These are phyloP conservation scores for Euwallacea fornicatus DNA, from an alignment of 1,140 invertebrate species.

Conservation along the genomic window DNA sequence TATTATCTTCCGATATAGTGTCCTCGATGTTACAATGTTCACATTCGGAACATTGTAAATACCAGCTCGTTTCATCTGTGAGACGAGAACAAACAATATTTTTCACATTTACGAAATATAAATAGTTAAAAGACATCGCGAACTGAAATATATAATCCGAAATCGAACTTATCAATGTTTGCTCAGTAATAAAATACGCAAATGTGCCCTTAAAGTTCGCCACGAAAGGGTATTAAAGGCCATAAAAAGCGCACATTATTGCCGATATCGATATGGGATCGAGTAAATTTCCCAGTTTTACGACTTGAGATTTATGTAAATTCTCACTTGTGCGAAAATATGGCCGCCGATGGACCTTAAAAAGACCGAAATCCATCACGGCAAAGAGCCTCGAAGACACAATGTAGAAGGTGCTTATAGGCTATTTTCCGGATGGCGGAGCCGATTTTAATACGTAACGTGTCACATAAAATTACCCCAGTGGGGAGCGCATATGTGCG, in stretches of 20 bases:
- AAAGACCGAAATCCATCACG: slow-evolving; percentile 41
- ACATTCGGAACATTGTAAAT: too few species aligned
- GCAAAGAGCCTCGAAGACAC: slow-evolving; percentile 41
- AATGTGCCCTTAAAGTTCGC: slow-evolving; percentile 23
- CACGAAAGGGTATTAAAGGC: slow-evolving; percentile 14
- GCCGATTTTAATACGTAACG: slow-evolving; percentile 49
- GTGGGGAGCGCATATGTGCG: slow-evolving; percentile 30
- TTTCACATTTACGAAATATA: too few species aligned
- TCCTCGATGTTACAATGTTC: too few species aligned
- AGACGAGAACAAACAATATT: too few species aligned
- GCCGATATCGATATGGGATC: slow-evolving; percentile 27
- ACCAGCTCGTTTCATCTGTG: too few species aligned
- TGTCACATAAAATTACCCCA: slow-evolving; percentile 50
- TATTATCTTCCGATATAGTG: too few species aligned
- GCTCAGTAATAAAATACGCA: slow-evolving; percentile 20
- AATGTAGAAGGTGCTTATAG: slow-evolving; percentile 47
- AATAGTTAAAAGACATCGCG: too few species aligned
- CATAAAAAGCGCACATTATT: slow-evolving; percentile 31
- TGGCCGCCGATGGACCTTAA: slow-evolving; percentile 35
- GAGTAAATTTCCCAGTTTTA: slow-evolving; percentile 32
- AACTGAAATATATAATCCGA: not conserved
- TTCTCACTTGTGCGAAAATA: slow-evolving; percentile 36
- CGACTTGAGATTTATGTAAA: slow-evolving; percentile 39
- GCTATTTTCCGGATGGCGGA: slow-evolving; percentile 47
- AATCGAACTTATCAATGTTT: slow-evolving; percentile 9